These are phyloP conservation scores for Nylanderia fulva DNA, from an alignment of 1,140 invertebrate genomes.

Conservation along the genomic window DNA sequence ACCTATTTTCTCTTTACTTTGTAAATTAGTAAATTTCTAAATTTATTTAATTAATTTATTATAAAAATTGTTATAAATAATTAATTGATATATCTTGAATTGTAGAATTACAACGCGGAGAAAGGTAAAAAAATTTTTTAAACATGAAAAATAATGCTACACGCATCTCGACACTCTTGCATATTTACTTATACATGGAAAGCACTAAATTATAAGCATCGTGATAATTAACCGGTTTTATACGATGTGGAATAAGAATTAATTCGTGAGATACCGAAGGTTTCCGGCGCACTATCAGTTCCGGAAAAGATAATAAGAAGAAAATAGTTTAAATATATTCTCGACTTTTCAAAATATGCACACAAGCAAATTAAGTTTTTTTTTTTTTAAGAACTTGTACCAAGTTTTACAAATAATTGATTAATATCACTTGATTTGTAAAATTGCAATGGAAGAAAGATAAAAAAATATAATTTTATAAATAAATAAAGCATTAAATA, in stretches of 20 bases:
- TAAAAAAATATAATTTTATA: too few species aligned
- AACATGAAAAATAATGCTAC: slow-evolving; percentile 7
- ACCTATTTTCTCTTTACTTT: background rate
- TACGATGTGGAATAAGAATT: slow-evolving; percentile 32
- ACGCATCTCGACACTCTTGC: background rate
- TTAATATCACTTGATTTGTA: too few species aligned
- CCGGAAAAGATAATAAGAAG: background rate
- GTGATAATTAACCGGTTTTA: slow-evolving; percentile 61
- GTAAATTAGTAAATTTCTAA: background rate
- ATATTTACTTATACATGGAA: background rate
- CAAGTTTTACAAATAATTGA: too few species aligned
- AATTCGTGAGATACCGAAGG: slow-evolving; percentile 53
- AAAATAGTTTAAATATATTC: background rate
- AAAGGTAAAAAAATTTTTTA: background rate
- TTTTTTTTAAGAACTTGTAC: too few species aligned
- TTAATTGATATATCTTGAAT: background rate
- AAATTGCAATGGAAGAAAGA: too few species aligned
- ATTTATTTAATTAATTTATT: background rate
- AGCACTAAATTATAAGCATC: background rate
- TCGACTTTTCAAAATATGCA: background rate
- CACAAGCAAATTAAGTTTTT: background rate
- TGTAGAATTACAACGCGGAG: background rate
- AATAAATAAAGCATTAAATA: too few species aligned
- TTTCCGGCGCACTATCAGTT: slow-evolving; percentile 62
- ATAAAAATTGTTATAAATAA: slow-evolving; percentile 12